Evolutionary conservation across 2,888 invertebrate genomes (phyloP).

Genomic region (Marasmarcha lunaedactyla): DNA sequence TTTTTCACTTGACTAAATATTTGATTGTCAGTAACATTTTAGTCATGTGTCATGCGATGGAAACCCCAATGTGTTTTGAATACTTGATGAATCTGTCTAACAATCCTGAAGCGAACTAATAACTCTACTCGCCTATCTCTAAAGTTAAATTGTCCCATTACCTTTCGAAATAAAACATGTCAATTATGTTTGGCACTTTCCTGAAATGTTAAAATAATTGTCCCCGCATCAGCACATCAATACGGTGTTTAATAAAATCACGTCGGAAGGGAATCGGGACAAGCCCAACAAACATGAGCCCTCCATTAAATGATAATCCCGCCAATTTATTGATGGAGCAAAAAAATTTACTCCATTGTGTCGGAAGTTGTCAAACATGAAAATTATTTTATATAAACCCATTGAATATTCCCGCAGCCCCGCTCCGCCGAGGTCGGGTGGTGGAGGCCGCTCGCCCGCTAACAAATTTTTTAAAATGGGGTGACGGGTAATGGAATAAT

Average conservation of each 20-base stretch:
- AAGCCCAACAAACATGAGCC: constrained; percentile 65
- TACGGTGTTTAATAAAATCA: constrained; percentile 65
- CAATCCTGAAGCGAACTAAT: constrained; percentile 41
- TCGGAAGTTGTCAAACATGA: constrained; percentile 65
- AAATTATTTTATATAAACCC: constrained; percentile 70
- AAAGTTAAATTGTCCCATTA: constrained; percentile 46
- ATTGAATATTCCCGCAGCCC: constrained; percentile 59
- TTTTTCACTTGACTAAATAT: constrained; percentile 26
- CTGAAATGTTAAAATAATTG: constrained; percentile 35
- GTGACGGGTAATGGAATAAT: constrained; percentile 67
- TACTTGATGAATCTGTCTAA: constrained; percentile 43
- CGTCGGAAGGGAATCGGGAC: constrained; percentile 61
- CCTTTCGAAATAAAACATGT: constrained; percentile 42
- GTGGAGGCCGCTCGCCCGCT: constrained; percentile 37
- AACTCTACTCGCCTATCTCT: constrained; percentile 37
- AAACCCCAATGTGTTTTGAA: constrained; percentile 37
- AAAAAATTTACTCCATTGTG: constrained; percentile 63
- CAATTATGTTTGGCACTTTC: constrained; percentile 38
- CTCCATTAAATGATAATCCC: constrained; percentile 70
- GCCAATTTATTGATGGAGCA: constrained; percentile 64
- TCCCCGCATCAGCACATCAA: constrained; percentile 37
- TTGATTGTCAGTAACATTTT: constrained; percentile 40
- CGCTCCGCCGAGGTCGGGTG: constrained; percentile 22
- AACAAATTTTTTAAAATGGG: constrained; percentile 69
- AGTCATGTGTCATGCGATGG: constrained; percentile 38